Base-by-base conservation (phyloP, 2,113 vertebrate genomes). In the Tupaia chinensis region DNA sequence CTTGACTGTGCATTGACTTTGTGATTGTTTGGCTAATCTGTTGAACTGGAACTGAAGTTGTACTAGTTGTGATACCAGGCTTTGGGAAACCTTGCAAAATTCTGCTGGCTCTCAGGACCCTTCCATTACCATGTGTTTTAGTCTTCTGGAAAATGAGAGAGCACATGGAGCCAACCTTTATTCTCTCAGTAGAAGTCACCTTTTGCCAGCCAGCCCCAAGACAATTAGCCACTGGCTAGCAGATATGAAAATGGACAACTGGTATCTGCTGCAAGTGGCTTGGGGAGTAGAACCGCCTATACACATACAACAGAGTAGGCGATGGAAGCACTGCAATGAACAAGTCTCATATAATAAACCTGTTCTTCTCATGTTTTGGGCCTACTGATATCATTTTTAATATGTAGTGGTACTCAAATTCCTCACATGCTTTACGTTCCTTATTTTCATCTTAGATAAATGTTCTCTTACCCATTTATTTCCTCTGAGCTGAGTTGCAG, bases 381-480 rank as follows among this genome's bases (percentile, higher is more conserved):
- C 27, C 13, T 56, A 22, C 25, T 61, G 9, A 53, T 44, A 86
- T 73, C 58, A 58, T 81, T 95, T 74, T 53, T 91, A 73, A 91
- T 65, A 58, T 80, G 73, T 19, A 66, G 17, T 58, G 68, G 23
- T 56, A 44, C 10, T 72, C 14, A 72, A 73, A 25, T 74, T 72
- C 19, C 7, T 68, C 32, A 82, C n/a, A 87, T 79, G 77, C 9
- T 13, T 69, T 91, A 15, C 54, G 27, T 61, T 76, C 77, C 54
- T 95, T 68, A 74, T 61, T 87, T 61, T 11, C 8, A 82, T 32
- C 20, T 76, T 61, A 54, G 58, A n/a, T 63, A 95, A 91, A 91
- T 80, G 60, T 14, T 89, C 22, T 61, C 20, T 87, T 32, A 76
- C 25, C 19, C 7, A 32, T 87, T 87, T 69, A 95, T 74, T 92